Evolutionary conservation across 2,888 invertebrate species (phyloP), one percentile per base, ranked within the genome.

Genomic region (Spicauda simplicius): DNA sequence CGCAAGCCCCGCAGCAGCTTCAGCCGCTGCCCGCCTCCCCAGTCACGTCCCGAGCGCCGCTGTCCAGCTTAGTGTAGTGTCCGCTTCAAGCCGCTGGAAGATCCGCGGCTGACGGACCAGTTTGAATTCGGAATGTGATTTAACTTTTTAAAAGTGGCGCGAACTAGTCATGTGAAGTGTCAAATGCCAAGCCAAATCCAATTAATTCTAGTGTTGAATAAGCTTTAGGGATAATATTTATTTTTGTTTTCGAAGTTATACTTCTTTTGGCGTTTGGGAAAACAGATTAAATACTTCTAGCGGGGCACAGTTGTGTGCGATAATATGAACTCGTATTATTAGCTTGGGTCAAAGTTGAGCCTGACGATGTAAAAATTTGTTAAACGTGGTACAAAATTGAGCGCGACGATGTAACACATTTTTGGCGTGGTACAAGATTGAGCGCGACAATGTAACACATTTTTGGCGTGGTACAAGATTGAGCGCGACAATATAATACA

Each of bases 51-150:
- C 89, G 96, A 80, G 95, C 96, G 69, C 95, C 96, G 59, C 94
- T 96, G 76, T 95, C 96, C 11, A 95, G 95, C 71, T 87, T 96
- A 74, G 96, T 96, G 83, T 94, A 94, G 94, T 93, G 87, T 82
- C 80, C 86, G 82, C 80, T 88, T 73, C 83, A 90, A 76, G 82
- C 86, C 85, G 87, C 84, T 77, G 80, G 81, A 75, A 76, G 79
- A 69, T 76, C 74, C 68, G 78, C 75, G 74, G 84, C 80, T 68
- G 79, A 74, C 69, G 77, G 82, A 85, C 72, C 81, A 71, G 79
- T 77, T 73, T 76, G 70, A 76, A 64, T 64, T 70, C 61, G 58
- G 71, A 72, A 72, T 65, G 72, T 69, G 62, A 54, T 69, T 69
- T 57, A 50, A 64, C 61, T 52, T 69, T 68, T 78, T 81, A 77